Evolutionary conservation across 2,888 invertebrate genomes (phyloP).

Genomic region (Drosophila maculinotata): DNA sequence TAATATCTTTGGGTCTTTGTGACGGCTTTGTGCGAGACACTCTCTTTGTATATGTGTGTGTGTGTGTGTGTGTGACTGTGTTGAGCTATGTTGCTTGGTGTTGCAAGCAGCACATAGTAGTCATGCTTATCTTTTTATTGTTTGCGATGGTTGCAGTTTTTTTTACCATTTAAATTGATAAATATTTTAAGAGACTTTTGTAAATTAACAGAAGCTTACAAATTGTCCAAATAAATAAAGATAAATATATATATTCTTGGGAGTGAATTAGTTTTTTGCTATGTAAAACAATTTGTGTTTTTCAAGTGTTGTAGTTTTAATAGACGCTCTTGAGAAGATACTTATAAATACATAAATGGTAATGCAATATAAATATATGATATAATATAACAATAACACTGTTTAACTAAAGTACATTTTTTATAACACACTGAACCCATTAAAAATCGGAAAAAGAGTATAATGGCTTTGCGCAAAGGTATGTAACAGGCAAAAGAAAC

Average conservation of each 20-base stretch:
- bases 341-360: too few species aligned
- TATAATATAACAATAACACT: too few species aligned
- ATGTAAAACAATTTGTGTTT: too few species aligned
- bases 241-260: not conserved
- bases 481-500: too few species aligned
- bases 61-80: not conserved
- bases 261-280: too few species aligned
- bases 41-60: constrained; percentile 24
- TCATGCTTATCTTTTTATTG: constrained; percentile 30
- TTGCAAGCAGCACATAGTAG: constrained; percentile 35
- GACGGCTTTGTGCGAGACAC: constrained; percentile 60
- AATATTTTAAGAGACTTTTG: constrained; percentile 1
- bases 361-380: too few species aligned
- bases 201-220: not conserved
- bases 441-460: too few species aligned
- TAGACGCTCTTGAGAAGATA: too few species aligned
- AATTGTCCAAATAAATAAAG: not conserved
- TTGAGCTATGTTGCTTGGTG: constrained; percentile 6
- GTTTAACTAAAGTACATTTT: too few species aligned
- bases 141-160: constrained; percentile 2
- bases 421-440: too few species aligned
- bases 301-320: too few species aligned
- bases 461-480: too few species aligned
- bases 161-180: constrained; percentile 19
- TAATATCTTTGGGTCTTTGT: constrained; percentile 83